A percentile compares a stretch with the other conserved stretches of the same genome.
These are phyloP conservation scores for Heteromormyrus szaboi DNA, from an alignment of 2,797 vertebrate genomes.

Conservation along the genomic window DNA sequence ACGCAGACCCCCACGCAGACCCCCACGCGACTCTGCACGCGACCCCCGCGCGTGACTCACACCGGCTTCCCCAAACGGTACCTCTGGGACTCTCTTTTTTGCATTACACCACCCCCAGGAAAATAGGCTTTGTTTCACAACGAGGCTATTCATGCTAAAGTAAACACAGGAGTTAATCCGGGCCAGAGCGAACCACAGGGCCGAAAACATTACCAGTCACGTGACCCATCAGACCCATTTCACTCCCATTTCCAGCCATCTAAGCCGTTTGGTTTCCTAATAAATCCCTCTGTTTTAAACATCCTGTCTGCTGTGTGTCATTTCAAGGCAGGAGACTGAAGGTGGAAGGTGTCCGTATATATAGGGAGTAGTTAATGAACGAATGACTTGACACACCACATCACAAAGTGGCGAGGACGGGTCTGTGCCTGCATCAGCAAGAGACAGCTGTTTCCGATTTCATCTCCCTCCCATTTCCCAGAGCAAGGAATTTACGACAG, in stretches of 20 bases:
- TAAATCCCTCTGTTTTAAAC: not conserved
- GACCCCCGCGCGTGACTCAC: not conserved
- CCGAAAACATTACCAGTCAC: not conserved
- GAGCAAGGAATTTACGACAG: not conserved
- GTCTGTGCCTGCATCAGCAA: not conserved
- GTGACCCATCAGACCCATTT: not conserved
- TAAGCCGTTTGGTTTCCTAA: not conserved
- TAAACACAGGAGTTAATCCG: not conserved
- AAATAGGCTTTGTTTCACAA: not conserved
- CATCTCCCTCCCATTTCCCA: not conserved
- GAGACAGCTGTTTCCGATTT: not conserved
- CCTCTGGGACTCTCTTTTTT: not conserved
- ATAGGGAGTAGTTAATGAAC: not conserved
- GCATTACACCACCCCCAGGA: not conserved
- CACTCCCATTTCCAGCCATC: not conserved
- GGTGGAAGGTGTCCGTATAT: not conserved
- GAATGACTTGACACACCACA: not conserved
- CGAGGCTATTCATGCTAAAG: not conserved
- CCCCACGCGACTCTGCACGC: not conserved
- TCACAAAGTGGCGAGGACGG: not conserved
- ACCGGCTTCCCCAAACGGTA: not conserved
- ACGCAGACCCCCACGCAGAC: not conserved
- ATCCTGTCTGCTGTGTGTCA: not conserved
- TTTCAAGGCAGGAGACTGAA: not conserved
- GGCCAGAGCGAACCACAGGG: not conserved